These are phyloP conservation scores for Microcebus lehilahytsara DNA, from an alignment of 2,113 vertebrate species.

Conservation along the genomic window DNA sequence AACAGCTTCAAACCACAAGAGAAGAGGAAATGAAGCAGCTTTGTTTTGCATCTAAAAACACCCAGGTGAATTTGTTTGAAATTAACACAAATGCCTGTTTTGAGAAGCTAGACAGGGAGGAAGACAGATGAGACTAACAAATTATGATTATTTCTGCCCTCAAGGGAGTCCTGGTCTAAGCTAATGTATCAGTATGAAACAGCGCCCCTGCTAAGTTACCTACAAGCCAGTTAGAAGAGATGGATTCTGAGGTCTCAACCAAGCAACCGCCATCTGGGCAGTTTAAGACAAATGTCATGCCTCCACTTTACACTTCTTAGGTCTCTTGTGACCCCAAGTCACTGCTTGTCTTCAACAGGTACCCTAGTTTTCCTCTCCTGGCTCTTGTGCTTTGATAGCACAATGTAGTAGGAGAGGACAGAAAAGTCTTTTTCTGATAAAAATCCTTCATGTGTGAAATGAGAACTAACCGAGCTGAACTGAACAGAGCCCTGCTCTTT, in stretches of 20 bases:
- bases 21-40: slow-evolving; percentile 36
- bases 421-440: neutral
- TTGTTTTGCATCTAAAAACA: slow-evolving; percentile 65
- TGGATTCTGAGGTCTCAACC: neutral
- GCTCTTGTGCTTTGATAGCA: neutral
- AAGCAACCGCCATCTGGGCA: accelerated
- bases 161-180: neutral
- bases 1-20: slow-evolving; percentile 60
- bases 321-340: neutral
- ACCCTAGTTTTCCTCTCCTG: neutral
- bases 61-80: slow-evolving; percentile 58
- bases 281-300: neutral
- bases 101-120: neutral
- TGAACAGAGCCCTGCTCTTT: neutral
- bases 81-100: slow-evolving; percentile 51
- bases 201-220: neutral
- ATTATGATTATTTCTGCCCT: neutral
- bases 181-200: neutral
- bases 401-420: neutral
- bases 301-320: neutral
- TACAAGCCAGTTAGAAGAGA: neutral
- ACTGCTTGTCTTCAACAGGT: neutral
- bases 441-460: neutral
- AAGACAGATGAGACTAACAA: neutral
- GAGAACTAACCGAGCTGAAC: neutral